Base-by-base conservation (phyloP, 2,888 invertebrate species). In the Cerceris rybyensis region DNA sequence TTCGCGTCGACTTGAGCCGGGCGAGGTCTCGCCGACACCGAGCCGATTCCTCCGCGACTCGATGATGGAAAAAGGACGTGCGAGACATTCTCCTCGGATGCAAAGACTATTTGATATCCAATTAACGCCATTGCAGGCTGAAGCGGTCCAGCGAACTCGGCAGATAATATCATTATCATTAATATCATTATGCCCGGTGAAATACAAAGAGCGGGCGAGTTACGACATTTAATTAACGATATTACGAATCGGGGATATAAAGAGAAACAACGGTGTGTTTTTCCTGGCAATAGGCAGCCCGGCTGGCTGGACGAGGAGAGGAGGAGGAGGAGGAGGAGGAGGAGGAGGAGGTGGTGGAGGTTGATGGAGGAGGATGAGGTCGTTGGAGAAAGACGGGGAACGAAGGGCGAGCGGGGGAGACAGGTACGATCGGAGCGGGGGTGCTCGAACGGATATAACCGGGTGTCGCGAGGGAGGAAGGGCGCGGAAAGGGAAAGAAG, bases 221-320 rank as follows among this genome's bases (percentile, higher is more conserved):
- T 80, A 80, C 80, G 80, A 80, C 80, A 78, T 80, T 80, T 80
- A 80, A 80, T 80, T 80, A 80, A 80, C 80, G 78, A 80, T 80
- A 80, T 80, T 80, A 81, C 80, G 80, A 81, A 81, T 69, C 64
- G 76, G 58, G 72, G 58, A 75, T 76, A 81, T 76, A 79, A 81
- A 80, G 79, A 80, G 75, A 72, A 77, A 70, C 67, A 75, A 70
- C 70, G 75, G 71, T 76, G 63, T 73, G 79, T 80, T 83, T 82
- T 75, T 78, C 75, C 70, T 72, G 78, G 78, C 67, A 75, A 73
- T 71, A 81, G 73, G 78, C 74, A 17, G 28, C 28, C 28, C 28
- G 28, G 28, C 28, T 28, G 28, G 28, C 28, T 4, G 28, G 28
- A 28, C 28, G 8, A 16, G 17, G 14, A 2, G 14, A 9, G 49